Evolutionary conservation across 1,140 invertebrate genomes (phyloP).

Genomic region (Philopotamus ludificatus): DNA sequence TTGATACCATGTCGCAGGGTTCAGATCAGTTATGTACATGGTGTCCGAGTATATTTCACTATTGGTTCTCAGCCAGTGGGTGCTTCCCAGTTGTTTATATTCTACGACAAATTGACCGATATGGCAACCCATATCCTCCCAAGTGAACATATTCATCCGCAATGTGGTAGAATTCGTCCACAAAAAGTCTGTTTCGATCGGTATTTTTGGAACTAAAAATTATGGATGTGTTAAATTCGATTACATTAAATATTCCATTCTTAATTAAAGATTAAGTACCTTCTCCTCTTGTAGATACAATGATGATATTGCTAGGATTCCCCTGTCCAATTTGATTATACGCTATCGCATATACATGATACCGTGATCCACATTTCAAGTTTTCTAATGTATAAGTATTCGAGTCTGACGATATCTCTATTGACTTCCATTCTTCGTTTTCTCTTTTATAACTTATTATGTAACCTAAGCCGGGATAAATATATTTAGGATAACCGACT

Average conservation of each 20-base stretch:
- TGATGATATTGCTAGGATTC: conserved; percentile 63
- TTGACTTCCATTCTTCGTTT: conserved; percentile 62
- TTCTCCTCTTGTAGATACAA: conserved; percentile 65
- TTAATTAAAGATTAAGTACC: no score
- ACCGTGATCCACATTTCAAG: conserved; percentile 71
- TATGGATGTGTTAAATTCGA: conserved; percentile 3
- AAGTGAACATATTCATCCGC: conserved; percentile 67
- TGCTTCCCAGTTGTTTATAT: conserved; percentile 59
- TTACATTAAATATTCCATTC: conserved; percentile 4
- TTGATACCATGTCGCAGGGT: conserved; percentile 71
- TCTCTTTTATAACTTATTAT: conserved; percentile 64
- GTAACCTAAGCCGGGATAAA: no score
- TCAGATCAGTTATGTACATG: conserved; percentile 16
- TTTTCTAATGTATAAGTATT: conserved; percentile 66
- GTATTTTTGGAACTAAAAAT: conserved; percentile 44
- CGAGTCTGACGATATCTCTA: conserved; percentile 63
- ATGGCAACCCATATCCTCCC: conserved; percentile 76
- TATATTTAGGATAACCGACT: no score
- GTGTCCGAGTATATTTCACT: conserved; percentile 2
- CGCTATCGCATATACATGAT: conserved; percentile 67
- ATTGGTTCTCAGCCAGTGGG: conserved; percentile 21
- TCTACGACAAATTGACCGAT: conserved; percentile 78
- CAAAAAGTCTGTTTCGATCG: conserved; percentile 60
- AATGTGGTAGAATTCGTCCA: conserved; percentile 60
- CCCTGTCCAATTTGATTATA: conserved; percentile 69